These are phyloP conservation scores for Coranthus polyacanthus DNA, from an alignment of 2,797 vertebrate genomes.

Conservation along the genomic window DNA sequence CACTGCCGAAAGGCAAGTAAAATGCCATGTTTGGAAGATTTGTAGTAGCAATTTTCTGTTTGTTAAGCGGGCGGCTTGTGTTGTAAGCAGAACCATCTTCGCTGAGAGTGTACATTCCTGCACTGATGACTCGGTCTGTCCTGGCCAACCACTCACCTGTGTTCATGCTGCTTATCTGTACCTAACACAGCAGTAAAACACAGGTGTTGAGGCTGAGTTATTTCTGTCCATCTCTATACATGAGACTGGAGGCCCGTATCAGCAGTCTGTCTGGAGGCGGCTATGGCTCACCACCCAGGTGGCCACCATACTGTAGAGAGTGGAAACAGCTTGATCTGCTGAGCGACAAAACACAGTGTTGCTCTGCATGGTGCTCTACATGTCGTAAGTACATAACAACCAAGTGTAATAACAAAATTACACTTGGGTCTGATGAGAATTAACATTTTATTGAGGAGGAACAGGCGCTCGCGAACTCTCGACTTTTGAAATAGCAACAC, in stretches of 20 bases:
- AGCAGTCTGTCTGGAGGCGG: conserved; percentile 69
- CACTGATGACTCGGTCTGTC: conserved; percentile 45
- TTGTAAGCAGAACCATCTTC: conserved; percentile 50
- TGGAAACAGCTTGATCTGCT: conserved; percentile 66
- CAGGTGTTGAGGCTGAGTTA: conserved; percentile 65
- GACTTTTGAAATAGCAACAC: conserved; percentile 2
- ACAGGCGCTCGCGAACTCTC: not conserved
- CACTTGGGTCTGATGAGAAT: conserved; percentile 29
- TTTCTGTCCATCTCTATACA: conserved; percentile 49
- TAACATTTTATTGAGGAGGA: conserved; percentile 22
- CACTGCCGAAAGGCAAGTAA: conserved; percentile 41
- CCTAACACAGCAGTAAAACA: conserved; percentile 59
- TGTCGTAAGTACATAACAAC: conserved; percentile 40
- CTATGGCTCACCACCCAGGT: conserved; percentile 64
- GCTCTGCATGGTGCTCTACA: conserved; percentile 35
- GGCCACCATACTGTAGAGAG: conserved; percentile 58
- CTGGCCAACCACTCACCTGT: conserved; percentile 47
- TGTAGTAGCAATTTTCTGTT: conserved; percentile 58
- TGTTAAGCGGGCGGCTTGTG: conserved; percentile 38
- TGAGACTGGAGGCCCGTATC: conserved; percentile 42
- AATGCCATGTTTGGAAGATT: conserved; percentile 62
- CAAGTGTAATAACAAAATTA: conserved; percentile 11
- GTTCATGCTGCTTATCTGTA: conserved; percentile 48
- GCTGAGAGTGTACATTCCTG: conserved; percentile 57
- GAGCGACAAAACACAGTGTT: conserved; percentile 52